phyloP scores from a whole-genome alignment of 2,113 vertebrate genomes.

The Melierax canorus region DNA sequence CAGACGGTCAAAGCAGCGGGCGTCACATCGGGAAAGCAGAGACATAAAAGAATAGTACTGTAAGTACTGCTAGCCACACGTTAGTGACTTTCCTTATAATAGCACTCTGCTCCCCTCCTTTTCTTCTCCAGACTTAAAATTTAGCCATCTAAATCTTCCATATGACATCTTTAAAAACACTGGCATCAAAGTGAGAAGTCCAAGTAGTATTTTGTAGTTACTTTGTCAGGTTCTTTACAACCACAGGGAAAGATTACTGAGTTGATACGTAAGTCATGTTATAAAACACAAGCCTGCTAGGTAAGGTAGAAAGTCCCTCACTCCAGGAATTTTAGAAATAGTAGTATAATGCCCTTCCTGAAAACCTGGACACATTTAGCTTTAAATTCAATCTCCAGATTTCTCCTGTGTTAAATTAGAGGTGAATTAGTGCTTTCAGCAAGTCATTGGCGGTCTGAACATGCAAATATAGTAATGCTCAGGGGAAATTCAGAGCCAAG shows the following conservation, averaged over 20 bases:
- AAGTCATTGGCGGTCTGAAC: neutral
- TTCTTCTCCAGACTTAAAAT: neutral
- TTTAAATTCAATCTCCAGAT: neutral
- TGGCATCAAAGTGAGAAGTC: neutral
- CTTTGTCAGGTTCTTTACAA: neutral
- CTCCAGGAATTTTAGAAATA: neutral
- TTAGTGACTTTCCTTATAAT: neutral
- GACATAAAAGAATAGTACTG: neutral
- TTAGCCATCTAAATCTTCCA: neutral
- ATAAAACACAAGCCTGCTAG: neutral
- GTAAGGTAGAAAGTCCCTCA: neutral
- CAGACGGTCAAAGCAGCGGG: neutral
- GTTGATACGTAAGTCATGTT: neutral
- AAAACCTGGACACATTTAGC: neutral
- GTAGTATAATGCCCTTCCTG: neutral
- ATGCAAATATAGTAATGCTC: neutral
- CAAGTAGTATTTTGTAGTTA: neutral
- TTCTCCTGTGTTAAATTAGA: neutral
- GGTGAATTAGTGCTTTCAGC: neutral
- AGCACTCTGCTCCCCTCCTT: neutral
- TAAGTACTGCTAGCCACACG: neutral
- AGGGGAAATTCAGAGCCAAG: neutral
- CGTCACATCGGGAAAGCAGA: neutral
- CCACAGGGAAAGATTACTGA: neutral
- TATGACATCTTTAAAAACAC: neutral